Percentiles rank a stretch among this genome's conserved stretches.
Evolutionary conservation across 2,797 vertebrate genomes (phyloP).

Genomic region (Oreortyx pictus): DNA sequence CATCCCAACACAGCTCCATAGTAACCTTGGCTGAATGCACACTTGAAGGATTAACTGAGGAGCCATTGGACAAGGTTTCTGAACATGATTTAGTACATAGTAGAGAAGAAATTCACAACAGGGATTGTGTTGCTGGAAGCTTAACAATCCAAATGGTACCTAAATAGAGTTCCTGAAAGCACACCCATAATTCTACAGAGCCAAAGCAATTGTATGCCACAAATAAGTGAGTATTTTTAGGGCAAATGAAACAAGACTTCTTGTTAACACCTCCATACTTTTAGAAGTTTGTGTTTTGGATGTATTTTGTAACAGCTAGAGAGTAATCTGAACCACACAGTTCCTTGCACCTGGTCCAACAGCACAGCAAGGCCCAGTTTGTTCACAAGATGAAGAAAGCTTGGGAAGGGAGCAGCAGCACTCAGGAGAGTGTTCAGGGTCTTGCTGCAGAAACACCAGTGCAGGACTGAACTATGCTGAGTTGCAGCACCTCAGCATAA

Average conservation of each 20-base stretch:
- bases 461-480: not conserved
- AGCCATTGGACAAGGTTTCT: not conserved
- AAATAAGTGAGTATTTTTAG: not conserved
- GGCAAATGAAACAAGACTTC: not conserved
- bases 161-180: not conserved
- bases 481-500: not conserved
- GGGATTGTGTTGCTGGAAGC: not conserved
- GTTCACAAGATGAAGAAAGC: not conserved
- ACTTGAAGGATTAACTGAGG: fast-evolving
- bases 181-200: not conserved
- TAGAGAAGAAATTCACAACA: not conserved
- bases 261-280: not conserved
- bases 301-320: not conserved
- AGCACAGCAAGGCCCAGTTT: not conserved
- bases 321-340: not conserved
- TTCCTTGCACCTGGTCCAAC: not conserved
- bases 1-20: fast-evolving
- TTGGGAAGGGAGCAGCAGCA: not conserved
- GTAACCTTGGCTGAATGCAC: not conserved
- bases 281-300: not conserved
- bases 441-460: not conserved
- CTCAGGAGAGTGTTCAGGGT: not conserved
- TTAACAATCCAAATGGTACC: not conserved
- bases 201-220: not conserved
- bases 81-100: not conserved